A percentile compares a stretch with the other conserved stretches of the same genome.
Evolutionary conservation across 2,797 vertebrate species (phyloP).

Genomic region (Sebastiscus tertius): DNA sequence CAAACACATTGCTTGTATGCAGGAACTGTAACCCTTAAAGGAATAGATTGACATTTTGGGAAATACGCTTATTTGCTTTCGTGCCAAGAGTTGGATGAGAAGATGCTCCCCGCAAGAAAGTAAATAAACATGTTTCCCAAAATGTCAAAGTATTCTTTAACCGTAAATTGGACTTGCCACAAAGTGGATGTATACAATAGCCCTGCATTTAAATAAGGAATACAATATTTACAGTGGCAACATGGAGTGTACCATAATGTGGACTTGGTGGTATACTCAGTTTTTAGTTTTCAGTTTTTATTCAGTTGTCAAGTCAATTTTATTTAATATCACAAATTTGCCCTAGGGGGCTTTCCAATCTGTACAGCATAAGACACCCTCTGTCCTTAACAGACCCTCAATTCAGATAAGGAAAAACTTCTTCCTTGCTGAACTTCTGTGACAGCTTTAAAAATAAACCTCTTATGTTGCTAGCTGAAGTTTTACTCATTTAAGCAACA

Average conservation of each 20-base stretch:
- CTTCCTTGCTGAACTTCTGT: neutral
- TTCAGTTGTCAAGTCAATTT: neutral
- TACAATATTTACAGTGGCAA: constrained; percentile 55
- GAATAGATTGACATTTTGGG: neutral
- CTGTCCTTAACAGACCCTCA: neutral
- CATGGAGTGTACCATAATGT: neutral
- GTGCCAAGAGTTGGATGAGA: neutral
- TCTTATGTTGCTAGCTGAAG: neutral
- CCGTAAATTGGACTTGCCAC: neutral
- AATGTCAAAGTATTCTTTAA: neutral
- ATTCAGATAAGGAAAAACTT: neutral
- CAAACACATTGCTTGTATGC: neutral
- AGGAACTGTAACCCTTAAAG: neutral
- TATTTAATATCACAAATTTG: neutral
- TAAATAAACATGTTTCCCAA: neutral
- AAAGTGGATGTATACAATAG: neutral
- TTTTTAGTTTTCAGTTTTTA: neutral
- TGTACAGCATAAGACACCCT: too few relatives aligned
- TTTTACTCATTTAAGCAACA: neutral
- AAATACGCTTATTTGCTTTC: too few relatives aligned
- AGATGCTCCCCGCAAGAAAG: too few relatives aligned
- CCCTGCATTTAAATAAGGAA: constrained; percentile 16
- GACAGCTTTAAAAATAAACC: neutral
- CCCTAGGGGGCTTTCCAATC: too few relatives aligned
- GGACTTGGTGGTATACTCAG: neutral